A percentile compares a stretch with the other conserved stretches of the same genome.
These are phyloP conservation scores for Trinorchestia longiramus DNA, from an alignment of 1,140 invertebrate genomes.

Conservation along the genomic window DNA sequence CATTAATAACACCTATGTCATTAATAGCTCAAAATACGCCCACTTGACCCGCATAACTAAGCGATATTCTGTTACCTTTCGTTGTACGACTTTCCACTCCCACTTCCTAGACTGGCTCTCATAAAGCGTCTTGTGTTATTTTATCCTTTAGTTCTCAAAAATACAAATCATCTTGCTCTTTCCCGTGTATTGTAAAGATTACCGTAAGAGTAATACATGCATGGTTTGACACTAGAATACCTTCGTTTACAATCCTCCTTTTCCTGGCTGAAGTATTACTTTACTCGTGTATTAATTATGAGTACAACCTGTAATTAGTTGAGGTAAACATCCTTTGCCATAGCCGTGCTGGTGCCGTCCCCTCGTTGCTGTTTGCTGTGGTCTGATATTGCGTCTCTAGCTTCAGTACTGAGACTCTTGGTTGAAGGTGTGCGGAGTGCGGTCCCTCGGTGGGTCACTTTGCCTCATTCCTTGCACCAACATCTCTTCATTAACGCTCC, in stretches of 20 bases:
- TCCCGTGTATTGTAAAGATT: too few species aligned
- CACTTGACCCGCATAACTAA: too few species aligned
- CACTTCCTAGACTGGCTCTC: too few species aligned
- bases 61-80: too few species aligned
- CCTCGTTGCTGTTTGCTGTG: not conserved
- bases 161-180: too few species aligned
- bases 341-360: not conserved
- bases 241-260: not conserved
- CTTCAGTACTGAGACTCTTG: not conserved
- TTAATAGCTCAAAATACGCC: too few species aligned
- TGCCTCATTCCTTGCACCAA: not conserved
- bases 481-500: constrained; percentile 38
- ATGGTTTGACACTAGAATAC: too few species aligned
- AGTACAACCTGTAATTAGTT: not conserved
- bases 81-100: too few species aligned
- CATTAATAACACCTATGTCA: too few species aligned
- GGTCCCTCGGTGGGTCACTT: not conserved
- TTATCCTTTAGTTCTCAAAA: too few species aligned
- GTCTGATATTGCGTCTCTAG: not conserved
- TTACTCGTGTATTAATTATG: not conserved
- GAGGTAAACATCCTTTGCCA: not conserved
- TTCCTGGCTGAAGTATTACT: not conserved
- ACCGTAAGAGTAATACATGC: too few species aligned
- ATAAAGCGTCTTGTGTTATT: too few species aligned
- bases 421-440: not conserved